Conservation (phyloP, 2,113 vertebrate species). For the Ramphastos sulfuratus region DNA sequence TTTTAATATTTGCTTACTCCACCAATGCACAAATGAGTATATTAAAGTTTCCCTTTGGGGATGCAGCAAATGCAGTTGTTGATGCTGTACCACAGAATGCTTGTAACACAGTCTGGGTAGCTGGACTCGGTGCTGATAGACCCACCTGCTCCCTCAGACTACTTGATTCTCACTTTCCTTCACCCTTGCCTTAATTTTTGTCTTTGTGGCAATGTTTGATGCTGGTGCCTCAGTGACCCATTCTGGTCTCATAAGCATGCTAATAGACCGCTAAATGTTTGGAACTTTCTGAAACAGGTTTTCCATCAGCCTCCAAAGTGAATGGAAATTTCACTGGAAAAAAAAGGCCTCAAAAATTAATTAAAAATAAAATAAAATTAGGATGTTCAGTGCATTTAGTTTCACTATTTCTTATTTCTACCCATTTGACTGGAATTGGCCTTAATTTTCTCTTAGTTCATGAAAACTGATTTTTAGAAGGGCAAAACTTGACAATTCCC, state of each 20-base stretch:
- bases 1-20: constrained; percentile 60
- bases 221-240: neutral
- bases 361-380: neutral
- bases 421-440: neutral
- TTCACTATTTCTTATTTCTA: neutral
- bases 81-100: neutral
- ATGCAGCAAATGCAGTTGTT: neutral
- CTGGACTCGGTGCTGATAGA: neutral
- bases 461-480: neutral
- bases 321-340: neutral
- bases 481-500: neutral
- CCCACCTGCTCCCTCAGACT: neutral
- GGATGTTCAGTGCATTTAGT: fast-evolving
- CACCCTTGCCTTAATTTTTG: neutral
- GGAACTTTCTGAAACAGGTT: neutral
- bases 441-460: neutral
- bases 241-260: neutral
- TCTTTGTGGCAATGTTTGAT: neutral
- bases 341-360: neutral
- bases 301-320: neutral
- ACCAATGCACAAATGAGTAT: neutral
- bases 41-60: constrained; percentile 16
- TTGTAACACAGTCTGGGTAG: neutral
- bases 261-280: neutral
- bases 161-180: neutral